Percentiles rank a stretch among this genome's conserved stretches.
Conservation (phyloP, 2,888 invertebrate species). For the Petrolisthes cinctipes region DNA sequence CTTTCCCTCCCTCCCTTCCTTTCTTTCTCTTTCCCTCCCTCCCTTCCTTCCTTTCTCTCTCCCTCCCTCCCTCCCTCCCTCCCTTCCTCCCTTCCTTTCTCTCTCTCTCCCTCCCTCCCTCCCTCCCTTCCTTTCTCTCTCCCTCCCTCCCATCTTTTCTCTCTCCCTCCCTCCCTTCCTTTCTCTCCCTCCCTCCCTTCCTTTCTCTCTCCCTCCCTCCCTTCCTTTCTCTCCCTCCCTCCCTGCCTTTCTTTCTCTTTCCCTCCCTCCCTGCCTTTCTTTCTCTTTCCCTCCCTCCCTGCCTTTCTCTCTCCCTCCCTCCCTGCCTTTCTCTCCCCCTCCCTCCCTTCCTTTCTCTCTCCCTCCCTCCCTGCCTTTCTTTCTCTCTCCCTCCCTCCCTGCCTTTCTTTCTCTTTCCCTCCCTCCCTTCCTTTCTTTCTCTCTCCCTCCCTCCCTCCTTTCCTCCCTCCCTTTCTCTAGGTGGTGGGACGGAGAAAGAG, state of each 20-base stretch:
- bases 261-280: background rate
- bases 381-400: no score
- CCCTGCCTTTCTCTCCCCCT: slow-evolving; percentile 10
- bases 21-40: background rate
- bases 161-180: background rate
- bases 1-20: background rate
- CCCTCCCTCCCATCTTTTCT: background rate
- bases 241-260: background rate
- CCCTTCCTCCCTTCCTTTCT: background rate
- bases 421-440: background rate
- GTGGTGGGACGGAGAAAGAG: no score
- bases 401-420: background rate
- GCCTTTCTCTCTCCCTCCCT: background rate
- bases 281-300: background rate
- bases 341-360: slow-evolving; percentile 7
- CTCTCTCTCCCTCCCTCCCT: background rate
- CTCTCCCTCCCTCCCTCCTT: background rate
- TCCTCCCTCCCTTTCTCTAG: slow-evolving; percentile 2
- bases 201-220: background rate
- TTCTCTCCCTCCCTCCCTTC: background rate
- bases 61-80: background rate
- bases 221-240: background rate
- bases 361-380: no score
- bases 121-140: background rate
- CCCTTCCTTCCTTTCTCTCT: background rate